These are phyloP conservation scores for Fissipunctia ypsillon DNA, from an alignment of 2,888 invertebrate species.

Conservation along the genomic window DNA sequence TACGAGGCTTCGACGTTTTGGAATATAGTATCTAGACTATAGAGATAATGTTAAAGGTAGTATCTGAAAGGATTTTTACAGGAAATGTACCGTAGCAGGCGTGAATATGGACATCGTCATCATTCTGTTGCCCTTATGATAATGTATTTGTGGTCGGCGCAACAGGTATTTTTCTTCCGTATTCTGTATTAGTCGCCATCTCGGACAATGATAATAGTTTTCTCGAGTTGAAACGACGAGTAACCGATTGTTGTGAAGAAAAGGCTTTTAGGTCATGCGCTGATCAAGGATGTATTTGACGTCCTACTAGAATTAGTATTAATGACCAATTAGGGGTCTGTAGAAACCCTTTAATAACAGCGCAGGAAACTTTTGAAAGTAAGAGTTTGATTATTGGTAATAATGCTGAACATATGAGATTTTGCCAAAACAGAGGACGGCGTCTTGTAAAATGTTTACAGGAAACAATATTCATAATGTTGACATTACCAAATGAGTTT, in stretches of 20 bases:
- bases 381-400: neutral
- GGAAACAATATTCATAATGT: slow-evolving; percentile 58
- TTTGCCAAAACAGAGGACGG: neutral
- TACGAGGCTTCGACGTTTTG: slow-evolving; percentile 12
- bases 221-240: neutral
- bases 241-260: neutral
- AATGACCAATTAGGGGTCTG: neutral
- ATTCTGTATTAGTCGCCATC: too few relatives aligned
- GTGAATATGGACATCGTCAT: neutral
- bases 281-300: neutral
- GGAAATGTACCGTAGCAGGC: neutral
- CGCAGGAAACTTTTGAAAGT: neutral
- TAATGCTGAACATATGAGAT: neutral
- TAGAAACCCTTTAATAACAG: neutral
- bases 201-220: neutral
- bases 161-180: too few relatives aligned
- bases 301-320: neutral
- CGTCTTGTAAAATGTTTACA: slow-evolving; percentile 46
- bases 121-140: neutral
- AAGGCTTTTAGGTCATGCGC: neutral
- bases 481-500: slow-evolving; percentile 60
- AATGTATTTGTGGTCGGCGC: neutral
- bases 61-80: neutral
- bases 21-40: neutral
- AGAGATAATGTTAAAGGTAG: neutral